Evolutionary conservation across 2,888 invertebrate species (phyloP).

Genomic region (Boloria selene): DNA sequence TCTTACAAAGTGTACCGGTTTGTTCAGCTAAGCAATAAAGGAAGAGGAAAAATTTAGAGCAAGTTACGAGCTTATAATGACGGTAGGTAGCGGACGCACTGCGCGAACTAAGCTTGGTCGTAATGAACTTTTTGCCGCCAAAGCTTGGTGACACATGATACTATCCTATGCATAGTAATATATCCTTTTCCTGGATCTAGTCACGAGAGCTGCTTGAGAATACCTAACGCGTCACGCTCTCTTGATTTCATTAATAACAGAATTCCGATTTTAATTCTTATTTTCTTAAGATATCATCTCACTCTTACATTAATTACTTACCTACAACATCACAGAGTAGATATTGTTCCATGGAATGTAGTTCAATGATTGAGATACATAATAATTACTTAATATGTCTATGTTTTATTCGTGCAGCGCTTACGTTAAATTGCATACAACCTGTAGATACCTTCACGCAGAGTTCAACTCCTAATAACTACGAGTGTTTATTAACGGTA

Average conservation of each 20-base stretch:
- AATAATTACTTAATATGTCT: no score
- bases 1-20: conserved; percentile 8
- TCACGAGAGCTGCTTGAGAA: conserved; percentile 31
- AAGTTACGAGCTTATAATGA: conserved; percentile 23
- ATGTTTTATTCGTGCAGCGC: no score
- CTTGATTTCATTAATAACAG: conserved; percentile 60
- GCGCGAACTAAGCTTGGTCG: not conserved
- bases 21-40: conserved; percentile 18
- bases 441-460: not conserved
- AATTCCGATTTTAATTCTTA: conserved; percentile 62
- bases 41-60: conserved; percentile 15
- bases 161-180: conserved; percentile 13
- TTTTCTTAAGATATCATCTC: conserved; percentile 57
- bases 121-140: conserved; percentile 30
- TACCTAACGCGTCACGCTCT: conserved; percentile 53
- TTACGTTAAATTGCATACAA: no score
- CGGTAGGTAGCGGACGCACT: conserved; percentile 17
- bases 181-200: conserved; percentile 32
- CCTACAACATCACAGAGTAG: conserved; percentile 55
- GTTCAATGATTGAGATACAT: conserved; percentile 27
- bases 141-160: conserved; percentile 28
- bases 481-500: not conserved
- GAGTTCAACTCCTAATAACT: not conserved
- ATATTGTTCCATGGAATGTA: conserved; percentile 59
- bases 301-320: conserved; percentile 59